phyloP scores from a whole-genome alignment of 37 sponge, comb jelly and placozoan species.

The Hexactinellida sp. region DNA sequence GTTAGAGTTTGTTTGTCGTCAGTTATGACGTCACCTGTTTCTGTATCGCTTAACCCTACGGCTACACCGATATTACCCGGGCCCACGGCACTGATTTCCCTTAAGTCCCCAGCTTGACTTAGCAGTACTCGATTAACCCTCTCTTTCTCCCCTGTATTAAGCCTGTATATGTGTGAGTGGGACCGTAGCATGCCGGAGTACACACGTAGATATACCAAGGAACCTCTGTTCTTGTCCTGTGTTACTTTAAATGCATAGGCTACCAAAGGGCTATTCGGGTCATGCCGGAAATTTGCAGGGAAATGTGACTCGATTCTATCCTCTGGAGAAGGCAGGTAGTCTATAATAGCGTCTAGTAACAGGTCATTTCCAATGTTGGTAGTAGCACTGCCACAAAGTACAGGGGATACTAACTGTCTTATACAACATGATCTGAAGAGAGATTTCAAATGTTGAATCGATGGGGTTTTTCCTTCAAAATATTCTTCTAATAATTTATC shows the following conservation, averaged over 20 bases:
- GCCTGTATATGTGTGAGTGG: slow-evolving; percentile 40
- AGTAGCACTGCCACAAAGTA: slow-evolving; percentile 79
- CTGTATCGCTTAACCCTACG: slow-evolving; percentile 70
- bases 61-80: slow-evolving; percentile 75
- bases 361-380: slow-evolving; percentile 56
- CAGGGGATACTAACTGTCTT: slow-evolving; percentile 24
- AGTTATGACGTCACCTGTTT: slow-evolving; percentile 17
- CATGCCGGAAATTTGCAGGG: neutral
- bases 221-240: slow-evolving; percentile 55
- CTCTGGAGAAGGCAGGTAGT: slow-evolving; percentile 53
- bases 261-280: neutral
- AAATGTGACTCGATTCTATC: slow-evolving; percentile 16
- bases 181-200: slow-evolving; percentile 53
- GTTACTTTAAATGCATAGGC: slow-evolving; percentile 33
- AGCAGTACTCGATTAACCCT: slow-evolving; percentile 38
- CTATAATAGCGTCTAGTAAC: slow-evolving; percentile 53
- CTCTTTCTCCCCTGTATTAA: slow-evolving; percentile 33
- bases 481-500: slow-evolving; percentile 6
- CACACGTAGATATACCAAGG: slow-evolving; percentile 61
- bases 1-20: neutral
- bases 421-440: neutral
- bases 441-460: neutral
- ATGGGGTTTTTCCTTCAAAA: neutral
- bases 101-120: slow-evolving; percentile 53
- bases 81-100: slow-evolving; percentile 33